Evolutionary conservation across 2,113 vertebrate genomes (phyloP).

Genomic region (Ginglymostoma cirratum): DNA sequence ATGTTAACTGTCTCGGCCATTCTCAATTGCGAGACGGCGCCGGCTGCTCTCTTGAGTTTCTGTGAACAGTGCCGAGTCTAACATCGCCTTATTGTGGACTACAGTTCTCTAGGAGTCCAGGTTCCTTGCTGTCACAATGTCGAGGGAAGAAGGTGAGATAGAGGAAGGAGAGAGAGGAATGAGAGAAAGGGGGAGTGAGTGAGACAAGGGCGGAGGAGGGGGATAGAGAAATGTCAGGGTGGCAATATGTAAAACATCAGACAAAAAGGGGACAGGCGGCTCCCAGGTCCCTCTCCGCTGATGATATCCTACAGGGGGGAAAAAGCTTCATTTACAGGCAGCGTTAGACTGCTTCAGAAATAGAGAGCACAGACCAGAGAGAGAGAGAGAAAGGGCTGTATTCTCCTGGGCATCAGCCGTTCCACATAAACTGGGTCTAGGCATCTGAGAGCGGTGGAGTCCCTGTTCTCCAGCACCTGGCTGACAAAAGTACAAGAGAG

Average conservation of each 20-base stretch:
- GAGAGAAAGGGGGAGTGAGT: too few relatives aligned
- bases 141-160: neutral
- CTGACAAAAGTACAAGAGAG: neutral
- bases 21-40: neutral
- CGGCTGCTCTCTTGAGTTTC: neutral
- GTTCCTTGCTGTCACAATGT: neutral
- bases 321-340: neutral
- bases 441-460: neutral
- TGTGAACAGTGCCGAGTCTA: neutral
- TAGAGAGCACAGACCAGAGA: neutral
- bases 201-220: neutral
- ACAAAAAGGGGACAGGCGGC: neutral
- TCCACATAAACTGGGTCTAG: neutral
- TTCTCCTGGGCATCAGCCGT: neutral
- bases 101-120: neutral
- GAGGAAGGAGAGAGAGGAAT: too few relatives aligned
- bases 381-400: neutral
- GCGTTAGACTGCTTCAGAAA: neutral
- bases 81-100: neutral
- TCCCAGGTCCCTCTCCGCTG: neutral
- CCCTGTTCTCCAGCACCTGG: neutral
- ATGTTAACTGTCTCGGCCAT: neutral
- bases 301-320: neutral
- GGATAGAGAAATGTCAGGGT: neutral
- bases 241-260: neutral